These are phyloP conservation scores for Listronotus bonariensis DNA, from an alignment of 1,140 invertebrate species.

Conservation along the genomic window DNA sequence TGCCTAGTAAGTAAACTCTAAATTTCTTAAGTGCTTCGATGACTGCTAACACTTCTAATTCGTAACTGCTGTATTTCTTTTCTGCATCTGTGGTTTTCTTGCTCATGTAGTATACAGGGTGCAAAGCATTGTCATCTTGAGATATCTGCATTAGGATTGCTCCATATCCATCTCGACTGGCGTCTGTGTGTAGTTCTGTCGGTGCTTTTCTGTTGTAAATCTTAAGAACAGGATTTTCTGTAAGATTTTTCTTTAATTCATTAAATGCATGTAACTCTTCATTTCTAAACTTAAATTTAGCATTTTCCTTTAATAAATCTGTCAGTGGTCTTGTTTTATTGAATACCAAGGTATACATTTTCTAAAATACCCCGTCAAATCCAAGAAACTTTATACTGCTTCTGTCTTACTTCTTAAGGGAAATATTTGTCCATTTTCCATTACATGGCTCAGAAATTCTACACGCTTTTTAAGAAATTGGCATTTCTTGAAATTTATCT, in stretches of 20 bases:
- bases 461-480: too few species aligned
- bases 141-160: constrained; percentile 49
- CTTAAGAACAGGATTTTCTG: constrained; percentile 32
- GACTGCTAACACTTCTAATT: constrained; percentile 60
- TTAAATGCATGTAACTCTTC: too few species aligned
- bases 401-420: too few species aligned
- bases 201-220: constrained; percentile 32
- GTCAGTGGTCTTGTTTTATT: constrained; percentile 44
- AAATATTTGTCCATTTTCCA: too few species aligned
- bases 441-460: too few species aligned
- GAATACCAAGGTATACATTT: constrained; percentile 48
- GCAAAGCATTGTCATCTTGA: constrained; percentile 52
- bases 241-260: constrained; percentile 38
- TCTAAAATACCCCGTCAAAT: constrained; percentile 51
- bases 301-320: constrained; percentile 34
- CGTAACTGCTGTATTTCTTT: constrained; percentile 55
- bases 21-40: constrained; percentile 59
- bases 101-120: constrained; percentile 56
- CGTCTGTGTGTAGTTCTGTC: constrained; percentile 45
- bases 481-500: too few species aligned
- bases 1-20: constrained; percentile 57
- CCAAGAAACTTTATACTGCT: too few species aligned
- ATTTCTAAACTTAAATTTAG: constrained; percentile 23
- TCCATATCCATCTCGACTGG: constrained; percentile 45
- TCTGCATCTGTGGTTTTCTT: constrained; percentile 41